A percentile compares a stretch with the other conserved stretches of the same genome.
Conservation (phyloP, 2,888 invertebrate species). For the Drosophila demipolita region DNA sequence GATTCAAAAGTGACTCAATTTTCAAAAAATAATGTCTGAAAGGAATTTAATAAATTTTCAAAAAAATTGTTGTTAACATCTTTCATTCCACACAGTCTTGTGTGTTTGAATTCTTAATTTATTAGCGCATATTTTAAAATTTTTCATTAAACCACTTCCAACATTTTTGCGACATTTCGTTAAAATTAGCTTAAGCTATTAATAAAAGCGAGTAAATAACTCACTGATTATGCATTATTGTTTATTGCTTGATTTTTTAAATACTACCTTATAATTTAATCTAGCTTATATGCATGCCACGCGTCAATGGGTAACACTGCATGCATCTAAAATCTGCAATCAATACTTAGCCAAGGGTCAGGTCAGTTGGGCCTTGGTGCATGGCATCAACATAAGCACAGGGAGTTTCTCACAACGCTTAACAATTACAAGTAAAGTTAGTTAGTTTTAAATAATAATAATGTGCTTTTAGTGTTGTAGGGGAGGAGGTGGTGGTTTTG, state of each 20-base stretch:
- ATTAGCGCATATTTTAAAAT: conserved; percentile 48
- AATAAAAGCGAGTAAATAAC: conserved; percentile 33
- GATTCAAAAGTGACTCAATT: too few species aligned
- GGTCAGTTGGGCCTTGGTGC: conserved; percentile 19
- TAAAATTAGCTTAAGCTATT: conserved; percentile 27
- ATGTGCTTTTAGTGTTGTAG: conserved; percentile 10
- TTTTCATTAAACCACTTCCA: conserved; percentile 15
- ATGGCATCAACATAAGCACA: conserved; percentile 42
- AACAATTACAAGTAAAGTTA: conserved; percentile 31
- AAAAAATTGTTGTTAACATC: not conserved
- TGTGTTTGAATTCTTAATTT: conserved; percentile 41
- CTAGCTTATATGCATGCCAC: conserved; percentile 49
- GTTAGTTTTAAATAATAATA: conserved; percentile 20
- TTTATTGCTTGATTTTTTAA: conserved; percentile 53
- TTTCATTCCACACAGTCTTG: conserved; percentile 3
- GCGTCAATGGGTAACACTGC: conserved; percentile 60
- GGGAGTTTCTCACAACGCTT: conserved; percentile 57
- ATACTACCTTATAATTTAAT: conserved; percentile 47
- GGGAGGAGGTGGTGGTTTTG: not conserved
- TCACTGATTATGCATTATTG: conserved; percentile 14
- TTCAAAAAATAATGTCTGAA: not conserved
- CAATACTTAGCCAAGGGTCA: conserved; percentile 28
- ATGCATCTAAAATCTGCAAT: conserved; percentile 30
- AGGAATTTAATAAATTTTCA: not conserved
- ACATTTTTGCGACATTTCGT: conserved; percentile 18